phyloP scores from a whole-genome alignment of 2,888 invertebrate genomes.

The Dasypolia templi region DNA sequence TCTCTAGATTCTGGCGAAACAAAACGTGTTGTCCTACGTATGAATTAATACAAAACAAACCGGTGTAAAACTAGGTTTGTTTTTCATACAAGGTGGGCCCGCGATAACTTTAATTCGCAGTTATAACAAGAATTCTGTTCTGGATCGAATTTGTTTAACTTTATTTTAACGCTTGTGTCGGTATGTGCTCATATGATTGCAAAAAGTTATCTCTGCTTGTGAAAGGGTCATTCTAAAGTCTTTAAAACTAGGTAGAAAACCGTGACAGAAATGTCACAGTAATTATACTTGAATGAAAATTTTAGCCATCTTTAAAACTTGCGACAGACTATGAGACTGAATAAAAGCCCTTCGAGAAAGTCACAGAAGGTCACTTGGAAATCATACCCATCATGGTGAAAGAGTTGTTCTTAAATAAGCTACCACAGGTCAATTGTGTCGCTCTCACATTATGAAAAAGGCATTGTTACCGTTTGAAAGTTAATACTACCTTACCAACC shows the following conservation, averaged over 20 bases:
- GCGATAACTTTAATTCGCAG: constrained; percentile 24
- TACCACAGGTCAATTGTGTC: background rate
- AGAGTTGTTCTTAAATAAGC: background rate
- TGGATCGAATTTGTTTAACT: constrained; percentile 49
- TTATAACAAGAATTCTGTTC: constrained; percentile 40
- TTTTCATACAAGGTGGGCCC: constrained; percentile 26
- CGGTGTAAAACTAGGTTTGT: constrained; percentile 40
- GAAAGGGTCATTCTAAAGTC: background rate
- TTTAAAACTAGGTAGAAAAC: background rate
- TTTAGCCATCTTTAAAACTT: background rate
- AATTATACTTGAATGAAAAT: background rate
- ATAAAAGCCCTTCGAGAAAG: background rate
- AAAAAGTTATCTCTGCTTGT: background rate
- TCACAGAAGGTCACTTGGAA: background rate
- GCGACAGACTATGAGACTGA: background rate
- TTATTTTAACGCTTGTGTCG: constrained; percentile 18
- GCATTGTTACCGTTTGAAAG: background rate
- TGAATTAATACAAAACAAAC: constrained; percentile 48
- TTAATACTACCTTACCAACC: background rate
- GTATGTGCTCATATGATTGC: constrained; percentile 14
- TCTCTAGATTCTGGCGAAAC: constrained; percentile 42
- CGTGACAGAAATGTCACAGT: background rate
- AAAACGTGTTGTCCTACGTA: constrained; percentile 57
- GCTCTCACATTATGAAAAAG: constrained; percentile 10
- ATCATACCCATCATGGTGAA: background rate